Evolutionary conservation across 2,797 vertebrate species (phyloP).

Genomic region (Capromys pilorides): DNA sequence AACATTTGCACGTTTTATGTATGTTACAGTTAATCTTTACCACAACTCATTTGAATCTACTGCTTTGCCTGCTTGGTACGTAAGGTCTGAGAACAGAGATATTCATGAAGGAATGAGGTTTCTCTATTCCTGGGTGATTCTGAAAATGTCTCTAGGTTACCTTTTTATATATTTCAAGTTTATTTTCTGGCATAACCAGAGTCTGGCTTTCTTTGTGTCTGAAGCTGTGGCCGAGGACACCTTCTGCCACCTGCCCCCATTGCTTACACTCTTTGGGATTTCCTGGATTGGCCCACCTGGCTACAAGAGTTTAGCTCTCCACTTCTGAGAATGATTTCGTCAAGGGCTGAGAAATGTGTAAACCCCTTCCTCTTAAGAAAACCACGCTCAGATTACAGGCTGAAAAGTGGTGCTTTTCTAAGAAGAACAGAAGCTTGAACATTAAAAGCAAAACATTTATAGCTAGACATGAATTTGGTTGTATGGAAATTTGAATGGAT

Average conservation of each 20-base stretch:
- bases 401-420: constrained; percentile 6
- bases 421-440: background rate
- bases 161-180: background rate
- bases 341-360: background rate
- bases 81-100: background rate
- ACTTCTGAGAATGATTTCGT: background rate
- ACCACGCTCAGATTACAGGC: background rate
- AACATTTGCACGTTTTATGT: background rate
- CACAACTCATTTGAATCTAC: background rate
- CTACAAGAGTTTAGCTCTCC: background rate
- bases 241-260: background rate
- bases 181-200: background rate
- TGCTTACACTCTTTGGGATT: background rate
- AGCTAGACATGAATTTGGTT: background rate
- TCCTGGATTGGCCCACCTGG: background rate
- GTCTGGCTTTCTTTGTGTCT: background rate
- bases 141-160: background rate
- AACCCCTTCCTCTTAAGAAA: background rate
- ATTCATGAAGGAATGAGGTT: background rate
- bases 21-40: background rate
- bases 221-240: background rate
- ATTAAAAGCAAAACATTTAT: background rate
- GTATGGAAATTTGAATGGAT: background rate
- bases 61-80: background rate
- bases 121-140: background rate